Conservation (phyloP, 2,797 vertebrate genomes). For the Argya squamiceps region DNA sequence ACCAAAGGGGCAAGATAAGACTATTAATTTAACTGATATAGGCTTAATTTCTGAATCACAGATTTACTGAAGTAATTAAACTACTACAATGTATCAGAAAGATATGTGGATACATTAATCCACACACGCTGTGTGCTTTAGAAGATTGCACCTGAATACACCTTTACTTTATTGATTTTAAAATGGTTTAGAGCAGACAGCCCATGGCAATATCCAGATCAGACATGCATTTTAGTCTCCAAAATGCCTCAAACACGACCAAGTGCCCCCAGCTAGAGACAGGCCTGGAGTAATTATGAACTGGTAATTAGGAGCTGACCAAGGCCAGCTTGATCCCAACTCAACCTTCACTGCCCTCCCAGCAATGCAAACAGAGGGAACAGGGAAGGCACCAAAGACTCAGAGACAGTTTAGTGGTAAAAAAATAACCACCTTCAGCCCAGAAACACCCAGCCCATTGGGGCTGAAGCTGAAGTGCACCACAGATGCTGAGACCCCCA, state of each 20-base stretch:
- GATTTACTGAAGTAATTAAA: neutral
- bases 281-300: neutral
- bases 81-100: neutral
- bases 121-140: fast-evolving
- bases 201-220: neutral
- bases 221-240: neutral
- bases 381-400: fast-evolving
- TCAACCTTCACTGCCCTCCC: neutral
- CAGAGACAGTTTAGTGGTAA: fast-evolving
- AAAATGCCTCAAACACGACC: neutral
- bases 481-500: neutral
- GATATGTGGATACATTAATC: neutral
- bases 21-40: neutral
- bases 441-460: fast-evolving
- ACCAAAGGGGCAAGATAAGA: neutral
- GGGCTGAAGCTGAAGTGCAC: neutral
- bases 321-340: neutral
- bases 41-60: neutral
- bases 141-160: neutral
- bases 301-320: neutral
- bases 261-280: neutral
- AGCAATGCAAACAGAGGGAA: neutral
- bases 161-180: neutral
- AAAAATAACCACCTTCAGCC: neutral
- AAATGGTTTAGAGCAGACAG: neutral